Base-by-base conservation (phyloP, 2,113 vertebrate genomes). In the Myotis brandtii region DNA sequence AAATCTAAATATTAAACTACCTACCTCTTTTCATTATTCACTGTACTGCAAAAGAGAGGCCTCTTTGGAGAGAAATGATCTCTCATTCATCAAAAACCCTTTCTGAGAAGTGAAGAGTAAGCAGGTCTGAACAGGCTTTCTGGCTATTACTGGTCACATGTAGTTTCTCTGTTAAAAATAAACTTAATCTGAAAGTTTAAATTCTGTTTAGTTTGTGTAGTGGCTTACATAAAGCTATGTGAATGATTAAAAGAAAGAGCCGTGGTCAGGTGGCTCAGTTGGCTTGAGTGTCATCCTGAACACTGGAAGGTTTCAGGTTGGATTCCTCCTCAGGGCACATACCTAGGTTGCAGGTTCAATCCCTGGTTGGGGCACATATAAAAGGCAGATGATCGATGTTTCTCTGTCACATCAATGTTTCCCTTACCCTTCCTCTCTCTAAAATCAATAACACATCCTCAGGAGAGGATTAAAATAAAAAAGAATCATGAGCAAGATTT, bases 1-100 rank as follows among this genome's bases (percentile, higher is more conserved):
- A 97, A 98, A 97, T 85, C 23, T 86, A 97, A 98, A 94, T 96
- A 96, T 98, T 96, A 97, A 97, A 96, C 67, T 92, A 89, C 1
- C 59, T 0, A 1, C 40, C 46, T 97, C 85, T 97, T 97, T 97
- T 82, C 23, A 40, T 89, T 97, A 95, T 95, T 96, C n/a, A 72
- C 9, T 93, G 27, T n/a, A 1, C 50, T 97, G 80, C 82, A 96
- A 85, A 85, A 89, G 95, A 94, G 25, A 87, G 64, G 20, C 10
- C 52, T 86, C 95, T 89, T 80, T 27, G 32, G 25, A 69, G 34
- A 95, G 97, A 95, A 98, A 97, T 23, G 9, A n/a, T 62, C 82
- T 93, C 56, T 67, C 10, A 5, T 88, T 85, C 13, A 32, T 79
- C 25, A 89, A 83, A 23, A 54, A 43, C 4, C 6, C 6, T 64